Base-by-base conservation (phyloP, 2,888 invertebrate species). In the Anoncus sp. region DNA sequence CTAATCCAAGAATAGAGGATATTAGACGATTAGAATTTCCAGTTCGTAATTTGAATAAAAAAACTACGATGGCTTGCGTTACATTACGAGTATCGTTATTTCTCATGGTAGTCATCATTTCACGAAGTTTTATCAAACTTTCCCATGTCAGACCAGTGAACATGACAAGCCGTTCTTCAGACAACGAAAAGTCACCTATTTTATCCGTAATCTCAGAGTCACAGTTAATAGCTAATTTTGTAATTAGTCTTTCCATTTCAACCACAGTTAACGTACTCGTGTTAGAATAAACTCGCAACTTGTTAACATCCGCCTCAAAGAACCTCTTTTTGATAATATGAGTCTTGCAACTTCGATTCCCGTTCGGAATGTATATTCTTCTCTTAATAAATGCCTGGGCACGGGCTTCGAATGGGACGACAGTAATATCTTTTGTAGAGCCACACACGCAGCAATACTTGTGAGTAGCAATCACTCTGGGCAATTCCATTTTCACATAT, bases 1-100 rank as follows among this genome's bases (percentile, higher is more conserved):
- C 87, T n/a, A 92, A 80, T 57, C 86, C 72, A 14, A 86, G 75
- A 14, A 92, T 55, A 72, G 27, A 43, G 16, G 27, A 43, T 24
- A 60, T 45, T 9, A 60, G 14, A 20, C 24, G 83, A 60, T 83
- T 81, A 1, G 82, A 83, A 60, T 81, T 82, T 27, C 81, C 79
- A 65, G 76, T 73, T 24, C 45, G 24, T 77, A 71, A 24, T 62
- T 71, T 60, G 24, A 51, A 60, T 24, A 51, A 43, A 38, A 71
- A 60, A 9, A 60, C 27, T 6, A 71, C 71, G 3, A 60, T n/a
- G 5, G 51, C 62, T 71, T 71, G 60, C 10, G 31, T 27, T 7
- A 51, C 60, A 47, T 31, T 70, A 14, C 47, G 67, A 3, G 59
- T 59, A 9, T 59, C 40, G 4, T 18, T 45, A 35, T 59, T 70